Evolutionary conservation across 2,888 invertebrate species (phyloP), one percentile per base, ranked within the genome.

Genomic region (Slavum lentiscoides): DNA sequence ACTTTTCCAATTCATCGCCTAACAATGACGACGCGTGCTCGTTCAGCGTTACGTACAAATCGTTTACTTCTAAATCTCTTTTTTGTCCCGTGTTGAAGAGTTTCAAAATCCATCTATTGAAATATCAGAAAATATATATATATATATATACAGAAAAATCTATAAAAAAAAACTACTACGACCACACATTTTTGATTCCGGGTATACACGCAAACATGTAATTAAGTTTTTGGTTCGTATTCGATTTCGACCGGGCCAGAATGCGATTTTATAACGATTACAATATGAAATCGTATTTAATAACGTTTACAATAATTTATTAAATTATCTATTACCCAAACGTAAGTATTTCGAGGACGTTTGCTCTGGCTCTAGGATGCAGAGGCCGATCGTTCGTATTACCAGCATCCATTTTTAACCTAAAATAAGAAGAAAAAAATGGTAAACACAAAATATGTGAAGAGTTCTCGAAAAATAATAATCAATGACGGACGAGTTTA

Each of bases 21-120:
- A 92, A 88, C 39, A 85, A 68, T 84, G 89, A 88, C 19, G 95
- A 94, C 85, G 89, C 88, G 86, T 94, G 95, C 39, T 88, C 88
- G 61, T 87, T 88, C 69, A 92, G 88, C 0, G 94, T 91, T 84
- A 91, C 90, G 85, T 92, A 92, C 64, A 96, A 87, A 87, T 96
- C 96, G 43, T 90, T 88, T 66, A 91, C 89, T 83, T 91, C 92
- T 69, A 95, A 86, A 73, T 91, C 91, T 84, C 92, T 91, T 81
- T 88, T 89, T 84, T 91, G 91, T 0, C 95, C 95, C 85, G 91
- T 91, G 84, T 90, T 91, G 87, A 94, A 94, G 85, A 93, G 87
- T 9, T 91, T 92, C 85, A 93, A 88, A 75, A 93, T 92, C 91
- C 94, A 95, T 87, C 92, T 92, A 85, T 0, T 59, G 89, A 53